Conservation (phyloP, 2,888 invertebrate genomes). For the Phyllotreta striolata region DNA sequence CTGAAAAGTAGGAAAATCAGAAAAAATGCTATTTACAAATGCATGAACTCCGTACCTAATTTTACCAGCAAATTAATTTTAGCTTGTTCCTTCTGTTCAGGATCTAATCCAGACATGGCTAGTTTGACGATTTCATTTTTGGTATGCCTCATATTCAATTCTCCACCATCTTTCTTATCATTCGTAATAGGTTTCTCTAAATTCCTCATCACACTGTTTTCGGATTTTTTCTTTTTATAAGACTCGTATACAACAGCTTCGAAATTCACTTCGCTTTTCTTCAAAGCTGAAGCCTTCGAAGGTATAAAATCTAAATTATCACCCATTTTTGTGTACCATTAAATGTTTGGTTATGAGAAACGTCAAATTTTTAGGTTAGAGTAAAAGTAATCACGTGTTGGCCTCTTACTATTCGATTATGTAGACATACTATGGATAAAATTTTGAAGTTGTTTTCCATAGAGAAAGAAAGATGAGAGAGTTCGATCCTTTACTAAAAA, state of each 20-base stretch:
- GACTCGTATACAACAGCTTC: constrained; percentile 64
- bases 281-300: constrained; percentile 65
- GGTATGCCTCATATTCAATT: constrained; percentile 77
- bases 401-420: too few species aligned
- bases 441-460: too few species aligned
- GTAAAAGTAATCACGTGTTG: too few species aligned
- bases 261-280: constrained; percentile 61
- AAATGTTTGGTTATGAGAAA: too few species aligned
- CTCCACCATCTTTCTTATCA: constrained; percentile 52
- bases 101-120: constrained; percentile 79
- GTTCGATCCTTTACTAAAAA: too few species aligned
- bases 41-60: too few species aligned
- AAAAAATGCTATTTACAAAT: constrained; percentile 11
- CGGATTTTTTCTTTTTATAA: constrained; percentile 64
- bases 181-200: constrained; percentile 35
- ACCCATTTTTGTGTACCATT: constrained; percentile 6
- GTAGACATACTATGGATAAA: too few species aligned
- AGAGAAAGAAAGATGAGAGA: too few species aligned
- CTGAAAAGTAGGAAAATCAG: constrained; percentile 52
- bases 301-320: constrained; percentile 50
- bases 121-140: constrained; percentile 85
- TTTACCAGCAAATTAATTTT: constrained; percentile 79
- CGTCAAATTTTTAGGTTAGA: too few species aligned
- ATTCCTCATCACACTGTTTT: constrained; percentile 41
- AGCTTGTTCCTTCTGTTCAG: constrained; percentile 77